Base-by-base conservation (phyloP, 2,888 invertebrate genomes). In the Ellobium chinense region DNA sequence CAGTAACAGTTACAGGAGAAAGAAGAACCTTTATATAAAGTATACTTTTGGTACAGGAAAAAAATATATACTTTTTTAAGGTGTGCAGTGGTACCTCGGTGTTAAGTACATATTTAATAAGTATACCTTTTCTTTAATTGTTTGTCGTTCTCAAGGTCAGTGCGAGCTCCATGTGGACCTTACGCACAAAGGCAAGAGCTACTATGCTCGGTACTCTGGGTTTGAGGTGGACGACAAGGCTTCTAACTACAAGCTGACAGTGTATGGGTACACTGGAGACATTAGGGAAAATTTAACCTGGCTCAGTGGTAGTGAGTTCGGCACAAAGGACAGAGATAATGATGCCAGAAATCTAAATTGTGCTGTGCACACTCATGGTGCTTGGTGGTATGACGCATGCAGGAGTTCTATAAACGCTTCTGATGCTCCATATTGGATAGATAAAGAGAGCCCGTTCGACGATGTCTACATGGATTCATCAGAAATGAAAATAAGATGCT, bases 401-500 rank as follows among this genome's bases (percentile, higher is more conserved):
- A 39, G 65, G 65, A 65, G 65, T 7, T 60, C 60, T 3, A 37
- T 1, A 9, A 58, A 1, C 1, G 24, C 29, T 5, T 36, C 9
- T 18, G 39, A 27, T 7, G 73, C 24, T 24, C 21, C 62, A 24
- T 37, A 3, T 4, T 37, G 73, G 73, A 1, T 18, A 2, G 9
- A 27, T 63, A 56, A 18, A 1, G 36, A 36, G 14, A 24, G 37
- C 27, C 14, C 7, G 24, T 36, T n/a, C 18, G 27, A 18, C 21
- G 36, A 34, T 24, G 27, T 27, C 14, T n/a, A n/a, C n/a, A n/a
- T n/a, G n/a, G 37, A 24, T 1, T 73, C 27, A n/a, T 31, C 73
- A 5, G 73, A 73, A 21, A 75, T 75, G 75, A 75, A 75, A n/a
- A 54, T 65, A 34, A 31, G 75, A 46, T 56, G 21, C 1, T 7